Percentiles rank a stretch among this genome's conserved stretches.
Evolutionary conservation across 2,797 vertebrate species (phyloP).

Genomic region (Anguilla pacifica): DNA sequence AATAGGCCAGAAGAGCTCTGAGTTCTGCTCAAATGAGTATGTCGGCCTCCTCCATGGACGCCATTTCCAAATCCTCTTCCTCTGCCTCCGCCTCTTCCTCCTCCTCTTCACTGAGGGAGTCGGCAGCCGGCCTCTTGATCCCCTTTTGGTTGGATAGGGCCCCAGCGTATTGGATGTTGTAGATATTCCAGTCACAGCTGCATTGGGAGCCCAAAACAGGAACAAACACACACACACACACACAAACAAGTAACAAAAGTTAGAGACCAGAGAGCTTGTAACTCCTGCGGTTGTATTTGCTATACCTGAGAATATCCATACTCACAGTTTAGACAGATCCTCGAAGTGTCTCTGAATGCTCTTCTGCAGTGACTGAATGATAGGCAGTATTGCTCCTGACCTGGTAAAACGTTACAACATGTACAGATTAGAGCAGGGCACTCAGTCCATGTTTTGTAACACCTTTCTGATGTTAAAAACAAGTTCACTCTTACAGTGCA

Average conservation of each 20-base stretch:
- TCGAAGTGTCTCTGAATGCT: conserved; percentile 87
- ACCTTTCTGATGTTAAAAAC: neutral
- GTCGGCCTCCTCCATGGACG: conserved; percentile 55
- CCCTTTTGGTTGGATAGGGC: conserved; percentile 86
- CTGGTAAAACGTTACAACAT: conserved; percentile 59
- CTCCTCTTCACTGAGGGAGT: conserved; percentile 46
- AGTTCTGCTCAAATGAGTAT: conserved; percentile 51
- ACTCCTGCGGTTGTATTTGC: neutral
- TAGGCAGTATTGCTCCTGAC: conserved; percentile 80
- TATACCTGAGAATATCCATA: neutral
- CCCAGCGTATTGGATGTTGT: conserved; percentile 81
- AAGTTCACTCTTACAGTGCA: neutral
- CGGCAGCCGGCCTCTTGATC: conserved; percentile 73
- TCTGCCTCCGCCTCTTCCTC: conserved; percentile 58
- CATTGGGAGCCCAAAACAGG: conserved; percentile 14
- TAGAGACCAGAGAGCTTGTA: neutral
- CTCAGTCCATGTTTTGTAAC: neutral
- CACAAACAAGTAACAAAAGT: neutral
- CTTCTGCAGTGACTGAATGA: conserved; percentile 89
- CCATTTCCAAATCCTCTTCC: conserved; percentile 61
- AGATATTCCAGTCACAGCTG: conserved; percentile 96
- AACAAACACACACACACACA: neutral
- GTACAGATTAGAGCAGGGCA: neutral
- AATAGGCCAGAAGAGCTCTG: no score
- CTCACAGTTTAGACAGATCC: conserved; percentile 87